Base-by-base conservation (phyloP, 2,113 vertebrate species). In the Verasper variegatus region DNA sequence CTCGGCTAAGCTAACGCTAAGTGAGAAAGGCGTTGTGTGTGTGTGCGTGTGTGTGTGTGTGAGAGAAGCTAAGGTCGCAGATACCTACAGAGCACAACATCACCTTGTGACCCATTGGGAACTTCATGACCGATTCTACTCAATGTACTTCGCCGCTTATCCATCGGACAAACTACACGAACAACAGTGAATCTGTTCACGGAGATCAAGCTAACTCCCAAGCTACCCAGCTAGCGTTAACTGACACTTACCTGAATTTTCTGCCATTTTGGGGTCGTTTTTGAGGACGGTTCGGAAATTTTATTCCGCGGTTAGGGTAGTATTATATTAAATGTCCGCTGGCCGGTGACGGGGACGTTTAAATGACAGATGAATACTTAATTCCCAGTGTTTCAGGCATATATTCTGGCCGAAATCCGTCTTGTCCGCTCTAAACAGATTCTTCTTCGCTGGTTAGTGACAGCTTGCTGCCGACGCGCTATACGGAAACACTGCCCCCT, bases 221-320 rank as follows among this genome's bases (percentile, higher is more conserved):
- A 68, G 81, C 86, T 85, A 74, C 9, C 4, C 2, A 55, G 85
- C 77, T 86, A 89, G 45, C 71, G n/a, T 66, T 68, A 80, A 74
- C 86, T 17, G 13, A 69, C 59, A 86, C 88, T 91, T 55, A 93
- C 92, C 92, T 73, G 81, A 37, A 51, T 84, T 88, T 78, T 93
- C 90, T 42, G 90, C 85, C 92, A 93, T 93, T 60, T 74, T 70
- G 54, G 21, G 2, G 15, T 54, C 11, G 8, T 68, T 67, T 55
- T 58, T 5, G 0, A 11, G 14, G 15, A 26, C 62, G 73, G 7
- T 24, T 20, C 35, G 23, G 12, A 21, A 47, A 17, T 14, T 14
- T 55, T 0, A 5, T 5, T 20, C 51, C 23, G 11, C 4, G 11
- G 1, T 37, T 26, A 11, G 47, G 20, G 35, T 35, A 1, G 51